phyloP scores from a whole-genome alignment of 2,113 vertebrate species.

The Neofelis nebulosa region DNA sequence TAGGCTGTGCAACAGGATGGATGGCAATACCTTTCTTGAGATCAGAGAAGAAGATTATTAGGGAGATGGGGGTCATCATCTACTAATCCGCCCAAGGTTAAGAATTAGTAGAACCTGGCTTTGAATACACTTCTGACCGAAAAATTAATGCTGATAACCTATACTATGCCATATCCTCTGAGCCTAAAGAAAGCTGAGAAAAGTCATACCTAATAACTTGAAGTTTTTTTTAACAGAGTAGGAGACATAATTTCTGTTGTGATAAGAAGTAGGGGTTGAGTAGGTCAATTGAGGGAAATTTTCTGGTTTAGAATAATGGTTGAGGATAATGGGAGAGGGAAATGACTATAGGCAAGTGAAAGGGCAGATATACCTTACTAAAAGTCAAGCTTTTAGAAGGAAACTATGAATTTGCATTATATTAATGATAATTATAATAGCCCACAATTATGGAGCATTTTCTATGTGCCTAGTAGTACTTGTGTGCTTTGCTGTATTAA shows the following conservation, averaged over 20 bases:
- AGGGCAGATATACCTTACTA: not conserved
- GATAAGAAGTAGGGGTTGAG: not conserved
- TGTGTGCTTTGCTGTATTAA: not conserved
- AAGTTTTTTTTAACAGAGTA: not conserved
- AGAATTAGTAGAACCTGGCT: not conserved
- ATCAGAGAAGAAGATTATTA: not conserved
- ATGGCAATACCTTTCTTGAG: not conserved
- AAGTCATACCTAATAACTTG: not conserved
- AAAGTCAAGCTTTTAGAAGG: not conserved
- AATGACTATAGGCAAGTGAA: not conserved
- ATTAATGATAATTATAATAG: not conserved
- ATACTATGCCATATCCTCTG: not conserved
- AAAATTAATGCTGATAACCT: not conserved
- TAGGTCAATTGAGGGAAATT: not conserved
- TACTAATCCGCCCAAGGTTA: not conserved
- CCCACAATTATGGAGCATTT: not conserved
- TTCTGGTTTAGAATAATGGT: not conserved
- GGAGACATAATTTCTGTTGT: not conserved
- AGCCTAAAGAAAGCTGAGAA: not conserved
- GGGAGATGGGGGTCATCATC: not conserved
- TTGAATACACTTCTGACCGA: not conserved
- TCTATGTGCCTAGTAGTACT: not conserved
- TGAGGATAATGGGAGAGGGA: not conserved
- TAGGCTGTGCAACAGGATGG: not conserved
- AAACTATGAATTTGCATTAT: not conserved